Evolutionary conservation across 1,140 invertebrate genomes (phyloP).

Genomic region (Trichonephila clavata): DNA sequence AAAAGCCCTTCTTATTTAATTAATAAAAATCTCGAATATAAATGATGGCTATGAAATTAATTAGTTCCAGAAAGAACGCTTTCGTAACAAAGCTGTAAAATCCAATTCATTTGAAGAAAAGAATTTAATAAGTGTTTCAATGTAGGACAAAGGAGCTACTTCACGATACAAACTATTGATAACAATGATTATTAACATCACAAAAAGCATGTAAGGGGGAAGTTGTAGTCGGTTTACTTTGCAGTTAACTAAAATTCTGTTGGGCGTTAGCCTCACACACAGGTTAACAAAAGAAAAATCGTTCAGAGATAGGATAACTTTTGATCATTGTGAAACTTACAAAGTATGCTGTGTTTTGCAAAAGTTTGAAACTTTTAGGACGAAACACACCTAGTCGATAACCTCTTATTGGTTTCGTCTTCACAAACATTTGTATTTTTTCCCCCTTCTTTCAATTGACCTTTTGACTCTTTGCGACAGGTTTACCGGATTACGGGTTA

Average conservation of each 20-base stretch:
- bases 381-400: background rate
- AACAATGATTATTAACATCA: background rate
- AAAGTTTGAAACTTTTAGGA: slow-evolving; percentile 1
- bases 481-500: slow-evolving; percentile 35
- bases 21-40: background rate
- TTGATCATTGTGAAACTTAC: slow-evolving; percentile 12
- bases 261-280: background rate
- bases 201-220: background rate
- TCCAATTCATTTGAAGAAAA: background rate
- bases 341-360: background rate
- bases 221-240: slow-evolving; percentile 26
- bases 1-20: background rate
- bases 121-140: slow-evolving; percentile 25
- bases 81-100: slow-evolving; percentile 17
- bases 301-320: background rate
- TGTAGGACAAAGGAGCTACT: background rate
- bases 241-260: background rate
- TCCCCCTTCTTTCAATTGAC: slow-evolving; percentile 2
- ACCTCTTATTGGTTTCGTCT: slow-evolving; percentile 36
- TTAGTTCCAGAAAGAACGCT: background rate
- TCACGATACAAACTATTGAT: background rate
- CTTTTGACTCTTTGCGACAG: slow-evolving; percentile 8
- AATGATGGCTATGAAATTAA: background rate
- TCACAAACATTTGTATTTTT: background rate
- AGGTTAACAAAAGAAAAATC: background rate